phyloP scores from a whole-genome alignment of 2,888 invertebrate species.

The Limenitis camilla region DNA sequence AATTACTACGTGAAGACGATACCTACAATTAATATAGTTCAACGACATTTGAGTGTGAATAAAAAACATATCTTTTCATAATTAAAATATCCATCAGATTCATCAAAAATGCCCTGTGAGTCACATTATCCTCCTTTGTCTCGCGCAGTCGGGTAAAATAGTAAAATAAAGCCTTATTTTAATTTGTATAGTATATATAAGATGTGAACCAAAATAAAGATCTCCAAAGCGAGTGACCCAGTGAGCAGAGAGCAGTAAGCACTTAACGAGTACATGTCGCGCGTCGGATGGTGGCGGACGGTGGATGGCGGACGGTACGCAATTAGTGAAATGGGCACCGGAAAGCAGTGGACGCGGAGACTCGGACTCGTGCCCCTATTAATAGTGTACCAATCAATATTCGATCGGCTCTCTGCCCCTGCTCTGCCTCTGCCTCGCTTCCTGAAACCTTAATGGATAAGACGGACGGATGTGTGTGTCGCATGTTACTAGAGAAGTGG shows the following conservation, averaged over 20 bases:
- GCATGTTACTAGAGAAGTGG: not conserved
- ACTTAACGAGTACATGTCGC: conserved; percentile 22
- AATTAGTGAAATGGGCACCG: conserved; percentile 60
- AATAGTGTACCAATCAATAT: conserved; percentile 63
- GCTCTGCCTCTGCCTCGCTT: conserved; percentile 13
- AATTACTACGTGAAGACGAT: too few species aligned
- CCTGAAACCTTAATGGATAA: conserved; percentile 14
- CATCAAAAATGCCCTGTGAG: too few species aligned
- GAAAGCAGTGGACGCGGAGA: conserved; percentile 18
- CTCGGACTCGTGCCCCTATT: conserved; percentile 41
- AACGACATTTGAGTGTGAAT: too few species aligned
- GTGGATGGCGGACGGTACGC: conserved; percentile 32
- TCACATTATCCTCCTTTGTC: too few species aligned
- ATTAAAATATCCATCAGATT: too few species aligned
- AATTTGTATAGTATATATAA: not conserved
- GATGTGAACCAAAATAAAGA: conserved; percentile 3
- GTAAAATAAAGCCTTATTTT: not conserved
- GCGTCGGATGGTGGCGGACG: conserved; percentile 27
- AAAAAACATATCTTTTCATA: too few species aligned
- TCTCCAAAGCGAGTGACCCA: conserved; percentile 10
- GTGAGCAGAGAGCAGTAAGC: not conserved
- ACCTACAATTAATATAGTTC: too few species aligned
- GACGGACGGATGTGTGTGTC: conserved; percentile 1
- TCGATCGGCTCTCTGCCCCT: conserved; percentile 42
- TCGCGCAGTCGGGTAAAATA: too few species aligned